Base-by-base conservation (phyloP, 2,888 invertebrate species). In the Apotomis capreana region DNA sequence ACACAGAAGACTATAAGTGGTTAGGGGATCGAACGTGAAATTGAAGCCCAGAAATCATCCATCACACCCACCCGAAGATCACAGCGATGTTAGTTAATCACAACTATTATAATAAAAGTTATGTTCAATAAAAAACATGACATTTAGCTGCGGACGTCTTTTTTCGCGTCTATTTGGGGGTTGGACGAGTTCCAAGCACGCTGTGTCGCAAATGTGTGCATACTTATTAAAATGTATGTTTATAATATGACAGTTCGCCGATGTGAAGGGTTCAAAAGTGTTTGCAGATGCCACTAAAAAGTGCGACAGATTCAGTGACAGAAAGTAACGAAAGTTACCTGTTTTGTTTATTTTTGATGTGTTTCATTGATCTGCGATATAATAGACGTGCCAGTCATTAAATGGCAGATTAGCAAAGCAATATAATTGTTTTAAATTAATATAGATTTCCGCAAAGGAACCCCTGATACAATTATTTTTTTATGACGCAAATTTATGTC, bases 51-150 rank as follows among this genome's bases (percentile, higher is more conserved):
- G 5, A 8, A 6, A 49, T 9, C 9, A 49, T 49, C 10, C 10
- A 8, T 10, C 10, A 49, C 10, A 49, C 49, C 49, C 9, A 49
- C 49, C 9, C 10, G 2, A 49, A 49, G 49, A 49, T 49, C 49
- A 49, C 49, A 49, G 49, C 10, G 49, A 49, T 10, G 10, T 52
- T 54, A 44, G 55, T 55, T 64, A 12, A 55, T 55, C 64, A 55
- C 12, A 46, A 44, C 6, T 37, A 63, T 65, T 36, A 36, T 46
- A 57, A 65, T 46, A 65, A 57, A 65, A 65, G 15, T n/a, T 15
- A 44, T 55, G 37, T 64, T 49, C 26, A 64, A n/a, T 55, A 46
- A 57, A 64, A 62, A 55, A 65, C 65, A 65, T 65, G 65, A 57
- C 55, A 57, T 57, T 57, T 65, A 55, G 12, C 15, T 40, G n/a